Evolutionary conservation across 2,797 vertebrate species (phyloP), one percentile per base, ranked within the genome.

Genomic region (Takifugu ocellatus): DNA sequence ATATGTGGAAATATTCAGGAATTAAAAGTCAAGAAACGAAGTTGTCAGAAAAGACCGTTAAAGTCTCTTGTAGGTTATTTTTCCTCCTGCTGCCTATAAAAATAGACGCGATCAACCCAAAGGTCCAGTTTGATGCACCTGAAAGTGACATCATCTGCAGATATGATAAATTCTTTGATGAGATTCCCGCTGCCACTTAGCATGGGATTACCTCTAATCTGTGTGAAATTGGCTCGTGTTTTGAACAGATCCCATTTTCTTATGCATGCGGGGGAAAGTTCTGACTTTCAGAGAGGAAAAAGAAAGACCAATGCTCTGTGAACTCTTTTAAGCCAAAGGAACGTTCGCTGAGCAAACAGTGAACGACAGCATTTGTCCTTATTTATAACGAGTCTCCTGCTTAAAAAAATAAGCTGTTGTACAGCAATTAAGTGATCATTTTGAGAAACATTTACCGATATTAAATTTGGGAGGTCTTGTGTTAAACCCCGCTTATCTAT

Each of bases 21-120:
- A 78, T 82, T 78, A 72, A 79, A 82, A 84, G 79, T 77, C 64
- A 79, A 70, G 36, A 39, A 39, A 39, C 12, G 12, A 12, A 14
- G 36, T 39, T 39, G 36, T 14, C 21, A 12, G 36, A 39, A 12
- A 14, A 39, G 36, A n/a, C 44, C 5, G 6, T 1, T 51, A 21
- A 59, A 61, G 48, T 54, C 6, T 39, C 36, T 15, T 11, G 36
- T 39, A 39, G 31, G 8, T 14, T 14, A 12, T 39, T 33, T 33
- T 29, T 39, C 14, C 14, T 39, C 7, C 7, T 39, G 3, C 12
- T 14, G 36, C 36, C 36, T 14, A 39, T 39, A 39, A 39, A 39
- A 39, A 14, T 12, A 39, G 36, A 14, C 12, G n/a, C 1, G 24
- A 56, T 60, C 52, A 15, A 17, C 4, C 51, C 25, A 51, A 11